phyloP scores from a whole-genome alignment of 2,113 vertebrate species.

The Stegastes partitus region DNA sequence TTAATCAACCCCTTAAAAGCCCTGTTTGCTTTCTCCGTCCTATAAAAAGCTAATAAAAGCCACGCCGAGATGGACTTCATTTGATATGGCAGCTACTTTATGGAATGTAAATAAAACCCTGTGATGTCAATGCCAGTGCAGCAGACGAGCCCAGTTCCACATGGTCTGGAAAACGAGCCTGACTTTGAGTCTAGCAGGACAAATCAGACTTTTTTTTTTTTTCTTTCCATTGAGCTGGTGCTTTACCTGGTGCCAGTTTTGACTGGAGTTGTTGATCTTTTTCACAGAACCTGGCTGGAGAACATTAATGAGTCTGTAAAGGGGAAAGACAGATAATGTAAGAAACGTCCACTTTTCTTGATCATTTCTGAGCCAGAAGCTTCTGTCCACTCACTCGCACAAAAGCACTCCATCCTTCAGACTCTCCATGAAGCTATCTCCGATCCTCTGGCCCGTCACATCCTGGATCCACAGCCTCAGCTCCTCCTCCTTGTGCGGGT shows the following conservation, averaged over 20 bases:
- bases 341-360: not conserved
- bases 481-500: constrained; percentile 91
- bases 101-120: constrained; percentile 55
- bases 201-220: too few species aligned
- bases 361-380: not conserved
- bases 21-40: constrained; percentile 18
- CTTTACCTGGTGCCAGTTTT: constrained; percentile 96
- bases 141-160: not conserved
- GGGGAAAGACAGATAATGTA: constrained; percentile 14
- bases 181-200: not conserved
- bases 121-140: not conserved
- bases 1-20: constrained; percentile 28
- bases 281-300: constrained; percentile 93
- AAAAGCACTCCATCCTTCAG: constrained; percentile 93
- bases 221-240: not conserved
- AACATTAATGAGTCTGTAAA: constrained; percentile 91
- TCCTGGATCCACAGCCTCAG: constrained; percentile 92
- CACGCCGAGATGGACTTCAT: constrained; percentile 21
- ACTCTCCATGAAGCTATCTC: constrained; percentile 93
- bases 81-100: constrained; percentile 43
- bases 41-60: constrained; percentile 23
- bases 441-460: constrained; percentile 87
- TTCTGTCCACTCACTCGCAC: constrained; percentile 89
- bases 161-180: constrained; percentile 1
- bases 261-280: constrained; percentile 90